phyloP scores from a whole-genome alignment of 1,140 invertebrate genomes.

The Anadara kagoshimensis region DNA sequence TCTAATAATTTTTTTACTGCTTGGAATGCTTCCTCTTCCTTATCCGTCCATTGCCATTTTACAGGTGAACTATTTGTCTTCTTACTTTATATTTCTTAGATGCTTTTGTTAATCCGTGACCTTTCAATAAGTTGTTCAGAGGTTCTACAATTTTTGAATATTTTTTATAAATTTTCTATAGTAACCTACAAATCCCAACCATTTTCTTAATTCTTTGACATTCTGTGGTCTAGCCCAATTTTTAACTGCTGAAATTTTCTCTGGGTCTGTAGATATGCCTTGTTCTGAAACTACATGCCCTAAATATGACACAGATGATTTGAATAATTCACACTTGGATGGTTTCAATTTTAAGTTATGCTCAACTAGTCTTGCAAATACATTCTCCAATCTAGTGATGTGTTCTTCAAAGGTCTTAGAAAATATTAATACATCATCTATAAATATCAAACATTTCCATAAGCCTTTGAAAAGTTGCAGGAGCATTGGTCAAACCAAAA shows the following conservation, averaged over 20 bases:
- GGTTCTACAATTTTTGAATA: slow-evolving; percentile 50
- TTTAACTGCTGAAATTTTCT: slow-evolving; percentile 55
- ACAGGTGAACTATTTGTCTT: neutral
- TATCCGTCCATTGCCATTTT: neutral
- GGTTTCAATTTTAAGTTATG: slow-evolving; percentile 29
- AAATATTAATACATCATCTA: slow-evolving; percentile 45
- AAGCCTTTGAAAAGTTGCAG: slow-evolving; percentile 8
- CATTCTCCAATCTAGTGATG: slow-evolving; percentile 12
- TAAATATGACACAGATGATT: slow-evolving; percentile 46
- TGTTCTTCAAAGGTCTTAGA: slow-evolving; percentile 36
- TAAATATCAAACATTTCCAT: slow-evolving; percentile 8
- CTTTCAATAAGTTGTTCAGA: slow-evolving; percentile 36
- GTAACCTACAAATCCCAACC: slow-evolving; percentile 50
- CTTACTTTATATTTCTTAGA: neutral
- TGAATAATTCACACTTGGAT: slow-evolving; percentile 66
- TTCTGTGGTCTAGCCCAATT: slow-evolving; percentile 56
- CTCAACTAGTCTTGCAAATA: slow-evolving; percentile 28
- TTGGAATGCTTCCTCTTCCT: neutral
- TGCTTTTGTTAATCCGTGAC: neutral
- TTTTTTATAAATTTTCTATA: slow-evolving; percentile 46
- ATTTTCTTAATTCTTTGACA: slow-evolving; percentile 50
- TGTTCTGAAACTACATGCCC: slow-evolving; percentile 54
- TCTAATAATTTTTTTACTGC: neutral
- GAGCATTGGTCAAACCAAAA: slow-evolving; percentile 25
- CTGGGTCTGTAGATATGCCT: slow-evolving; percentile 48